Conservation (phyloP, 2,797 vertebrate genomes). For the Pteronotus mesoamericanus region DNA sequence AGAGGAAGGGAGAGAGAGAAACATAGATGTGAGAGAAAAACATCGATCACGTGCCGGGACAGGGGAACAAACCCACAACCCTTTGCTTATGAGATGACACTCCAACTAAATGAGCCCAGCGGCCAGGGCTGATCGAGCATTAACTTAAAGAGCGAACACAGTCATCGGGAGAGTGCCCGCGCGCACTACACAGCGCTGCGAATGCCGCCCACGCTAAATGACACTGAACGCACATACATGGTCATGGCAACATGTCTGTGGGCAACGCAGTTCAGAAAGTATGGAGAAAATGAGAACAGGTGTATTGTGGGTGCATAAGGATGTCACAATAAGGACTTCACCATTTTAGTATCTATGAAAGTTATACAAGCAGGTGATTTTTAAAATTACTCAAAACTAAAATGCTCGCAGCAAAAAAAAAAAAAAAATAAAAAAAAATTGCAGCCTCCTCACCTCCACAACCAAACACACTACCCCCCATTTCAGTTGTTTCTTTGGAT, state of each 20-base stretch:
- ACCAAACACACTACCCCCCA: background rate
- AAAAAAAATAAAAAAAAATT: too few species aligned
- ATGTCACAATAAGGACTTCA: background rate
- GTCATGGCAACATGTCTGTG: background rate
- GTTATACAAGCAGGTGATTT: background rate
- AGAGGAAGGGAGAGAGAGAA: too few species aligned
- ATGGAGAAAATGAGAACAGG: background rate
- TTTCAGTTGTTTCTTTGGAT: background rate
- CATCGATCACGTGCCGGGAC: too few species aligned
- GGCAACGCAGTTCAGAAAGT: background rate
- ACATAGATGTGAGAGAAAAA: too few species aligned
- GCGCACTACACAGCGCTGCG: background rate
- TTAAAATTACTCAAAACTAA: background rate
- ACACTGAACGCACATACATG: background rate
- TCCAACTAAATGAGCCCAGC: too few species aligned
- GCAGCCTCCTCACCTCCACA: background rate
- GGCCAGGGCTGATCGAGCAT: too few species aligned
- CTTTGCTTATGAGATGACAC: too few species aligned
- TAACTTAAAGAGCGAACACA: background rate
- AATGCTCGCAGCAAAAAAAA: background rate
- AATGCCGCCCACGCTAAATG: background rate
- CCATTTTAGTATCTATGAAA: background rate
- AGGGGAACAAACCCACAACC: too few species aligned
- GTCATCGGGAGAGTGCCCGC: background rate
- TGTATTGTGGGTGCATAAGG: background rate